These are phyloP conservation scores for Clupea harengus DNA, from an alignment of 2,113 vertebrate species.

Conservation along the genomic window DNA sequence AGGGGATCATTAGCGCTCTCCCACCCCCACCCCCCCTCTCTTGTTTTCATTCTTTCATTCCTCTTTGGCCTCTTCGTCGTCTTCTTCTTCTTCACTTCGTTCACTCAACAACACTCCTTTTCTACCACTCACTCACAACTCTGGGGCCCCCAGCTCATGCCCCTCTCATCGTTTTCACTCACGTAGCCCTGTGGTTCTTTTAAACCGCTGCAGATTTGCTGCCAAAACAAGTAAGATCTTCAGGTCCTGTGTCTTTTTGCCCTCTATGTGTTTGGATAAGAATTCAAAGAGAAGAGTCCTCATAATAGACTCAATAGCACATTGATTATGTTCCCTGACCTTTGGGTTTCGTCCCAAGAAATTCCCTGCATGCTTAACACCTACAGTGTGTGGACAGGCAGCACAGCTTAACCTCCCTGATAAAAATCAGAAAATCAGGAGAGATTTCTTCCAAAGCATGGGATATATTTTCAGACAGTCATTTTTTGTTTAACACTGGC, in stretches of 20 bases:
- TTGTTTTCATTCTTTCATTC: neutral
- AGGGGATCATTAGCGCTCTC: conserved; percentile 4
- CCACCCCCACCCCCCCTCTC: neutral
- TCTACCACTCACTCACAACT: neutral
- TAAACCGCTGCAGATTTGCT: neutral
- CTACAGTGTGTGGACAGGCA: neutral
- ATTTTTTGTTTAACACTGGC: neutral
- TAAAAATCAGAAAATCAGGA: neutral
- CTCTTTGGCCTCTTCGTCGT: neutral
- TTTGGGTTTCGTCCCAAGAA: neutral
- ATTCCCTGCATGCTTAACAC: neutral
- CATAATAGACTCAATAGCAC: conserved; percentile 12
- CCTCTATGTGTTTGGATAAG: neutral
- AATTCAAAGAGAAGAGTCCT: neutral
- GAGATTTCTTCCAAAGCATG: neutral
- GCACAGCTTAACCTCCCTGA: neutral
- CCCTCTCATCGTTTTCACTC: neutral
- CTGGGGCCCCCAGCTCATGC: neutral
- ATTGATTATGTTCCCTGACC: neutral
- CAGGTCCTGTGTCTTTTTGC: neutral
- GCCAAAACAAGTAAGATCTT: too few relatives aligned
- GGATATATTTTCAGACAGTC: neutral
- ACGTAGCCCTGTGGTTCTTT: neutral
- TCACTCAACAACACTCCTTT: neutral
- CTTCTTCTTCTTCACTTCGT: neutral